Evolutionary conservation across 2,113 vertebrate species (phyloP).

Genomic region (Zosterops japonicus): DNA sequence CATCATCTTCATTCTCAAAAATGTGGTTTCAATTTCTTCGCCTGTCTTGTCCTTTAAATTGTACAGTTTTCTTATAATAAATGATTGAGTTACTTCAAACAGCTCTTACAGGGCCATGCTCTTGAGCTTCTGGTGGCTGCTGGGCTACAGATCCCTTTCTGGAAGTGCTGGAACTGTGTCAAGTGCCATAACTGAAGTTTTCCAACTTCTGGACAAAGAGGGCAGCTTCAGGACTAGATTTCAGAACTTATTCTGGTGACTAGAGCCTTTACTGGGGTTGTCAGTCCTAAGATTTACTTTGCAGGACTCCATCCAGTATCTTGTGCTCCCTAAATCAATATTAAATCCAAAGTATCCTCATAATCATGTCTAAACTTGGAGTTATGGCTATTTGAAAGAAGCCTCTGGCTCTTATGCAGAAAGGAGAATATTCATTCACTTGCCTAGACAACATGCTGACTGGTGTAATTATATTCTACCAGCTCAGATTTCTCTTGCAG

Average conservation of each 20-base stretch:
- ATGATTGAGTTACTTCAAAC: not conserved
- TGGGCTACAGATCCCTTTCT: not conserved
- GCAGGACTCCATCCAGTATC: not conserved
- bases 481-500: slow-evolving; percentile 14
- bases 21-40: not conserved
- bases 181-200: not conserved
- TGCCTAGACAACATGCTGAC: slow-evolving; percentile 4
- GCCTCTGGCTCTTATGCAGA: not conserved
- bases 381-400: slow-evolving; percentile 39
- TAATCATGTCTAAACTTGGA: slow-evolving; percentile 7
- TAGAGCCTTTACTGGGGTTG: not conserved
- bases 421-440: slow-evolving; percentile 25
- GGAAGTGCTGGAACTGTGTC: not conserved
- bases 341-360: slow-evolving; percentile 28
- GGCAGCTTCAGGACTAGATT: not conserved
- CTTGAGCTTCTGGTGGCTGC: not conserved
- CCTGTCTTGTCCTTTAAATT: not conserved
- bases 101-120: fast-evolving
- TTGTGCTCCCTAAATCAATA: slow-evolving; percentile 18
- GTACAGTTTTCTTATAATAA: not conserved
- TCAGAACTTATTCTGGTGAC: not conserved
- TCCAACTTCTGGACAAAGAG: not conserved
- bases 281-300: slow-evolving; percentile 7
- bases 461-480: slow-evolving; percentile 20
- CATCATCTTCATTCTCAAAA: not conserved